Conservation (phyloP, 2,888 invertebrate genomes). For the Chalcis sispes region DNA sequence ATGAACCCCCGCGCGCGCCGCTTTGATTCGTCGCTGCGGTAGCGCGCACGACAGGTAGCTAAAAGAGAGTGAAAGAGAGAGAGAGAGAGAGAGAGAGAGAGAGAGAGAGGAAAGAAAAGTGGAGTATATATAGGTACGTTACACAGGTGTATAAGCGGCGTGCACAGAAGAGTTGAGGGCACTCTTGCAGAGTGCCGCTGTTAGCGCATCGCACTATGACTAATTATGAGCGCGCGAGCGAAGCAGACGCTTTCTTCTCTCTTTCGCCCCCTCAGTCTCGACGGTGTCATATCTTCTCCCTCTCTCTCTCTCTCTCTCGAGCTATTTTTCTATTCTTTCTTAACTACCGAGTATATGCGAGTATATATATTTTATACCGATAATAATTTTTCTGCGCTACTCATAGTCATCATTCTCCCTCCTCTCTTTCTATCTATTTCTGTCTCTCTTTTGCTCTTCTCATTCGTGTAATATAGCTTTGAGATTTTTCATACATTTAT, state of each 20-base stretch:
- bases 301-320: conserved; percentile 18
- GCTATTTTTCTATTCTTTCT: not conserved
- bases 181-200: conserved; percentile 76
- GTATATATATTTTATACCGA: not conserved
- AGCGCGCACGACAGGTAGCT: conserved; percentile 45
- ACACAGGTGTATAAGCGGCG: conserved; percentile 23
- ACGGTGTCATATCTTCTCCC: not conserved
- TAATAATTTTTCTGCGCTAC: conserved; percentile 37
- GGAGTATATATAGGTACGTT: conserved; percentile 3
- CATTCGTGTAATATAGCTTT: not conserved
- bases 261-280: not conserved
- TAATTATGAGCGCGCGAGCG: conserved; percentile 67
- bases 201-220: conserved; percentile 76
- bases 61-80: conserved; percentile 30
- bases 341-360: not conserved
- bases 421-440: not conserved
- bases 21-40: conserved; percentile 55
- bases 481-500: too few species aligned
- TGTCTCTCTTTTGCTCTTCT: too few species aligned
- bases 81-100: not conserved
- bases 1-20: conserved; percentile 43
- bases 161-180: conserved; percentile 60
- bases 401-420: conserved; percentile 22
- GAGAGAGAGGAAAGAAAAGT: not conserved
- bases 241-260: not conserved